These are phyloP conservation scores for Eumaeus atala DNA, from an alignment of 1,140 invertebrate genomes.

Conservation along the genomic window DNA sequence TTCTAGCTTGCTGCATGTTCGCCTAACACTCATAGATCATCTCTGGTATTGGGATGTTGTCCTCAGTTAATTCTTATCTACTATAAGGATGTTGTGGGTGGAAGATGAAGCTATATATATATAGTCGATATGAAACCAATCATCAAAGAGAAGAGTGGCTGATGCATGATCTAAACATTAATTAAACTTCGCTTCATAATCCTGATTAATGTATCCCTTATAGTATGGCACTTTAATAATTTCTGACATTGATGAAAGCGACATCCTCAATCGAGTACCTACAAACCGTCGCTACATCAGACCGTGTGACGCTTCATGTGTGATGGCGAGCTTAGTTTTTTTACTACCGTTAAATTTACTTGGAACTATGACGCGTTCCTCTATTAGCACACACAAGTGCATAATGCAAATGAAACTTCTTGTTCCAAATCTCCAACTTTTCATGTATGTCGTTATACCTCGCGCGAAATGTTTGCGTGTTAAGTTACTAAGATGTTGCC, in stretches of 20 bases:
- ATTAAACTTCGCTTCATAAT: constrained; percentile 47
- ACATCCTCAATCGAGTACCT: constrained; percentile 47
- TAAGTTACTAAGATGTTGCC: constrained; percentile 54
- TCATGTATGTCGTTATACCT: constrained; percentile 61
- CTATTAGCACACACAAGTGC: constrained; percentile 71
- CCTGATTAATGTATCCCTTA: constrained; percentile 57
- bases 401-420: constrained; percentile 69
- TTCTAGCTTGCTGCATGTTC: constrained; percentile 44
- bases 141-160: constrained; percentile 24
- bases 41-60: constrained; percentile 22
- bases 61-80: constrained; percentile 21
- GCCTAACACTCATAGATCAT: constrained; percentile 40
- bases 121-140: constrained; percentile 10
- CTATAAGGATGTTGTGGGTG: not conserved
- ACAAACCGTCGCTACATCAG: constrained; percentile 51
- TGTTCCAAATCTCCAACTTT: constrained; percentile 74
- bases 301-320: constrained; percentile 65
- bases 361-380: constrained; percentile 66
- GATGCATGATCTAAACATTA: constrained; percentile 50
- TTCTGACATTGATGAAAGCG: constrained; percentile 46
- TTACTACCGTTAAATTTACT: constrained; percentile 46
- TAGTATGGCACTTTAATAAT: constrained; percentile 73
- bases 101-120: constrained; percentile 14
- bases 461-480: constrained; percentile 66
- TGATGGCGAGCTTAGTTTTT: constrained; percentile 57